Evolutionary conservation across 2,113 vertebrate genomes (phyloP), one percentile per base, ranked within the genome.

Genomic region (Andinoacara biseriatus): DNA sequence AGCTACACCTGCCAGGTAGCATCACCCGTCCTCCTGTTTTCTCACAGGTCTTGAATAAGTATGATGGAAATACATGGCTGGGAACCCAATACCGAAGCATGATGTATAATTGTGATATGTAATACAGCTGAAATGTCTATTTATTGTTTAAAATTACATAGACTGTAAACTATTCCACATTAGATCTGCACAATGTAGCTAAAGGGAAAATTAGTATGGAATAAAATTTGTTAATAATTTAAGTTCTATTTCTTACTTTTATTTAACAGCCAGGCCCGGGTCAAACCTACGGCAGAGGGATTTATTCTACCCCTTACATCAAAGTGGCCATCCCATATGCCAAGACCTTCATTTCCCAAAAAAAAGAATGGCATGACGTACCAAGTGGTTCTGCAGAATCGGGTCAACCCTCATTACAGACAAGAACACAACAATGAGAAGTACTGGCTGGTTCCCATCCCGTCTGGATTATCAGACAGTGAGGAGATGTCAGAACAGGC

Each of bases 41-140:
- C 7, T 56, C 49, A 15, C 69, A 85, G 83, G 59, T 85, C 8
- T 13, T 62, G 67, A 43, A 76, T 58, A 85, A 85, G 43, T 85
- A 85, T 5, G 77, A 59, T 10, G 77, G 54, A 2, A 80, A 85
- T 26, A 14, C 7, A 10, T 85, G 83, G 83, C 40, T 85, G 60
- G 83, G 83, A 22, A 33, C 57, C 2, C 67, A 0, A 2, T 18
- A 18, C n/a, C 29, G 58, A 26, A 80, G 58, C 67, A 46, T 49
- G 40, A 29, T 29, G 40, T 6, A 67, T 46, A 24, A 18, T 46
- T 67, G 15, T 67, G 38, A 67, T 67, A 18, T 67, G 43, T n/a
- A 56, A n/a, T 10, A 18, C 2, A 10, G 20, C 3, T n/a, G 54
- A 22, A 56, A 22, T 56, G 3, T n/a, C 10, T 20, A 22, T n/a